A percentile compares a stretch with the other conserved stretches of the same genome.
Evolutionary conservation across 2,113 vertebrate genomes (phyloP).

Genomic region (Apus apus): DNA sequence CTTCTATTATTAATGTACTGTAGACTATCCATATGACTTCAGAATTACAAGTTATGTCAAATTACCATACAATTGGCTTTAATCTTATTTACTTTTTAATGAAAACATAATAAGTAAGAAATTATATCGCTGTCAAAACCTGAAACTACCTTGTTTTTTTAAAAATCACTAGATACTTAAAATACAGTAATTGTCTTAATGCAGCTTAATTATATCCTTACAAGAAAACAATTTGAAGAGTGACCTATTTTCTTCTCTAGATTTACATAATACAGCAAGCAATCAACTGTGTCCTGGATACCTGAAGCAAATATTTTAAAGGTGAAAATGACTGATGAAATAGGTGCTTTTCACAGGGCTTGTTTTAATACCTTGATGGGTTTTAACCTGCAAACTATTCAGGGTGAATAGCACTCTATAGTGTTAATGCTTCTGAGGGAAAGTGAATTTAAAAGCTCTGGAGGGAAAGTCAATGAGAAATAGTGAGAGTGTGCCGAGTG

Average conservation of each 20-base stretch:
- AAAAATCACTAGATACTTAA: slow-evolving; percentile 3
- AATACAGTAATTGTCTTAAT: slow-evolving; percentile 60
- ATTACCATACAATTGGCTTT: slow-evolving; percentile 26
- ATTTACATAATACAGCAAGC: slow-evolving; percentile 63
- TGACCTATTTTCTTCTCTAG: slow-evolving; percentile 68
- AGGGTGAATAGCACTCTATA: not conserved
- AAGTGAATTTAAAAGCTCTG: not conserved
- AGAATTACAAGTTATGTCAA: not conserved
- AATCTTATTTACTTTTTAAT: slow-evolving; percentile 57
- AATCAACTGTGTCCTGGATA: slow-evolving; percentile 22
- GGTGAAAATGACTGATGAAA: slow-evolving; percentile 58
- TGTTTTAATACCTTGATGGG: slow-evolving; percentile 16
- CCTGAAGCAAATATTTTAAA: slow-evolving; percentile 44
- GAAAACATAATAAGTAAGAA: slow-evolving; percentile 40
- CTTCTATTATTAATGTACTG: not conserved
- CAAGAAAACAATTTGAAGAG: slow-evolving; percentile 45
- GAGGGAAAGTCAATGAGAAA: slow-evolving; percentile 24
- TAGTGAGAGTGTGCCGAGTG: not conserved
- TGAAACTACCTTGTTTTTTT: slow-evolving; percentile 20
- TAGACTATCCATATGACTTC: not conserved
- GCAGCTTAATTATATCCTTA: slow-evolving; percentile 49
- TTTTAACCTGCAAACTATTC: slow-evolving; percentile 38
- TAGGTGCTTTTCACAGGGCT: slow-evolving; percentile 13
- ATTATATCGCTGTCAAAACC: slow-evolving; percentile 27
- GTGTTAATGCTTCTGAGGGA: slow-evolving; percentile 17